Evolutionary conservation across 1,140 invertebrate genomes (phyloP).

Genomic region (Aphis craccivora): DNA sequence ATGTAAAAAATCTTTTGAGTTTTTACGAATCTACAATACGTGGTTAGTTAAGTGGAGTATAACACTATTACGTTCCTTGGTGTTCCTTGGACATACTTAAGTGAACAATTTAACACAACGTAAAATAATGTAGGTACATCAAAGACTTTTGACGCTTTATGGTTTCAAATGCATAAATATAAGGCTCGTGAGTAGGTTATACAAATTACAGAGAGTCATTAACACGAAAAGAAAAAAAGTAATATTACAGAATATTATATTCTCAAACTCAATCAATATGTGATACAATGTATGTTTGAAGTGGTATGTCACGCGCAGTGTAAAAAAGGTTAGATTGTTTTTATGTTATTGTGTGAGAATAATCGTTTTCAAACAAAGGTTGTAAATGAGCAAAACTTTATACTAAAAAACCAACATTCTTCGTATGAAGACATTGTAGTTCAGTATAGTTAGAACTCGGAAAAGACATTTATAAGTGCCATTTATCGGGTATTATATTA

Average conservation of each 20-base stretch:
- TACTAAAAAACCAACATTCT: too few species aligned
- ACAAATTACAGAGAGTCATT: not conserved
- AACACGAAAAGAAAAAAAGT: not conserved
- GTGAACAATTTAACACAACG: not conserved
- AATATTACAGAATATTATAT: not conserved
- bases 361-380: not conserved
- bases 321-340: not conserved
- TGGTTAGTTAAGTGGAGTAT: not conserved
- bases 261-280: not conserved
- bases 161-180: not conserved
- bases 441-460: too few species aligned
- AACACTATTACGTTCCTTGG: too few species aligned
- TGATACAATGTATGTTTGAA: not conserved
- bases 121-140: not conserved
- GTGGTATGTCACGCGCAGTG: not conserved
- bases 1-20: not conserved
- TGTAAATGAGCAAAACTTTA: not conserved
- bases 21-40: not conserved
- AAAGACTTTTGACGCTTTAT: not conserved
- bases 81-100: not conserved
- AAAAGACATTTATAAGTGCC: too few species aligned
- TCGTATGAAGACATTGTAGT: too few species aligned
- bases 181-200: not conserved
- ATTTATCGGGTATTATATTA: not conserved
- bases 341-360: not conserved